Conservation (phyloP, 2,113 vertebrate genomes). For the Tachycineta bicolor region DNA sequence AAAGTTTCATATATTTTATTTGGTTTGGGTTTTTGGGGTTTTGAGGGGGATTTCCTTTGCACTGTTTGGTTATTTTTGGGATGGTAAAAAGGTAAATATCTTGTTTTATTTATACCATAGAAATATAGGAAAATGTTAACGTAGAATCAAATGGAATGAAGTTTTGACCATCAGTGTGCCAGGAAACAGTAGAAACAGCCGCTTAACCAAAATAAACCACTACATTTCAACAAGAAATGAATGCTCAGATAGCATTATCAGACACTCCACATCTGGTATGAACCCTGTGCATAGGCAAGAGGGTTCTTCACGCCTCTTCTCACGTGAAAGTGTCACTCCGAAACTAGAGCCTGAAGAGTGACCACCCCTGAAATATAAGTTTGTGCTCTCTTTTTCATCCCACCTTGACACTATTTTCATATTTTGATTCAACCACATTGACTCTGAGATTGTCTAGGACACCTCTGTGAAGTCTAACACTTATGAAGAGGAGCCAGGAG, state of each 20-base stretch:
- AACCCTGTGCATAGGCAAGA: not conserved
- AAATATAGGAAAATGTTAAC: not conserved
- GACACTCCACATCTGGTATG: not conserved
- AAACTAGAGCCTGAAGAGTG: not conserved
- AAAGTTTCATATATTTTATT: not conserved
- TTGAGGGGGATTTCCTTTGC: not conserved
- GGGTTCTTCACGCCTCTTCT: not conserved
- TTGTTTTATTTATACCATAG: not conserved
- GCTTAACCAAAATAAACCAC: not conserved
- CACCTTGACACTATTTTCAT: not conserved
- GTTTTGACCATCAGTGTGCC: not conserved
- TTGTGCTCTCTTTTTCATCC: not conserved
- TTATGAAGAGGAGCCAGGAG: not conserved
- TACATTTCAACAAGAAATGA: not conserved
- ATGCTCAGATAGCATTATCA: not conserved
- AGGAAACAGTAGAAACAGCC: not conserved
- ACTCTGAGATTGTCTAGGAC: not conserved
- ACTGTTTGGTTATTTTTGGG: not conserved
- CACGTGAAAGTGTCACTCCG: not conserved
- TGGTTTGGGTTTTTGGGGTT: accelerated
- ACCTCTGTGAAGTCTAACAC: not conserved
- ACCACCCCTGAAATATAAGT: not conserved
- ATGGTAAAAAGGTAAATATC: not conserved
- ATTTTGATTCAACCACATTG: not conserved
- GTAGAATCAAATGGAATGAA: not conserved